Evolutionary conservation across 2,797 vertebrate species (phyloP).

Genomic region (Cryptoblepharus egeriae): DNA sequence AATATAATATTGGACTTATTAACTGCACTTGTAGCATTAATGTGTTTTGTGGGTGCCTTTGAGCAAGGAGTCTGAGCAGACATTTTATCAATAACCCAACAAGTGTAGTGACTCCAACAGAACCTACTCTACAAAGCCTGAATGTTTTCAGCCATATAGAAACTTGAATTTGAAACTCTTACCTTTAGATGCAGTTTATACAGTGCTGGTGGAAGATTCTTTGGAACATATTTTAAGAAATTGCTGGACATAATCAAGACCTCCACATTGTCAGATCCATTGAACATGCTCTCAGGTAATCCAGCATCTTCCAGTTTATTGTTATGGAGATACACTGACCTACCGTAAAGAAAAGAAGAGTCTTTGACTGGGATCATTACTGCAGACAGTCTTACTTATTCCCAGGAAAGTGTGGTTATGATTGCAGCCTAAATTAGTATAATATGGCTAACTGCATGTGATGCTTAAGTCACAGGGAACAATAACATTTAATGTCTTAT

Average conservation of each 20-base stretch:
- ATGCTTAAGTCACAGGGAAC: too few relatives aligned
- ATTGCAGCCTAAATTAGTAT: too few relatives aligned
- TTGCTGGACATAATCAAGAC: constrained; percentile 98
- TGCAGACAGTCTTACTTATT: too few relatives aligned
- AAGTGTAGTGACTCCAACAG: neutral
- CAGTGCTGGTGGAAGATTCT: constrained; percentile 86
- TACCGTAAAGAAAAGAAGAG: constrained; percentile 71
- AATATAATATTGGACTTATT: neutral
- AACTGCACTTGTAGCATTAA: neutral
- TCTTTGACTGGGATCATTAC: too few relatives aligned
- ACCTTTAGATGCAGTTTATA: constrained; percentile 96
- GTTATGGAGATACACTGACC: constrained; percentile 98
- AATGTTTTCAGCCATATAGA: constrained; percentile 4
- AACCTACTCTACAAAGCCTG: constrained; percentile 7
- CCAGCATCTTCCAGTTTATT: constrained; percentile 93
- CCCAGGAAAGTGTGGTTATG: too few relatives aligned
- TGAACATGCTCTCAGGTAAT: constrained; percentile 92
- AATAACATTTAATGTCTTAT: too few relatives aligned
- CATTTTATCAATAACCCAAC: neutral
- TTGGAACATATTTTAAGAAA: constrained; percentile 91
- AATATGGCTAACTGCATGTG: too few relatives aligned
- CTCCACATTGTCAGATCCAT: constrained; percentile 89
- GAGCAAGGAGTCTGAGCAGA: neutral
- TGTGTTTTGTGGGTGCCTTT: neutral
- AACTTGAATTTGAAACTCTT: constrained; percentile 4